Base-by-base conservation (phyloP, 2,113 vertebrate genomes). In the Emberiza fucata region DNA sequence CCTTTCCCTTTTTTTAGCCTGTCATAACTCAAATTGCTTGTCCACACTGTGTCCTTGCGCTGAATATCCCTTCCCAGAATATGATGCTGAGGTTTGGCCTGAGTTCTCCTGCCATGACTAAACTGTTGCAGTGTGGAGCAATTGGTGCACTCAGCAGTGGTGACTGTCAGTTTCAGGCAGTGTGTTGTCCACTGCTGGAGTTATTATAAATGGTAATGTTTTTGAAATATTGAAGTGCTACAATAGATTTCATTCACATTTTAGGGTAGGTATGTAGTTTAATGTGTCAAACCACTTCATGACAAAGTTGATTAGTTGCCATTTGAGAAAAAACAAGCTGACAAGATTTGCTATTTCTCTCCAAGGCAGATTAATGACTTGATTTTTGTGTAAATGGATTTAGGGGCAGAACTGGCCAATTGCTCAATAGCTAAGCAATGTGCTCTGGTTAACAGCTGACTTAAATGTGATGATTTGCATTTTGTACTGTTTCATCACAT, bases 341-440 rank as follows among this genome's bases (percentile, higher is more conserved):
- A 54, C 21, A 80, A 81, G 83, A 76, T 22, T 85, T 66, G 12
- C 35, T 70, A 6, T 84, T 96, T 91, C 40, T 72, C 20, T 92
- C 17, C 57, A 94, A 77, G 56, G 25, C 81, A 66, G 29, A 17
- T 82, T 90, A 98, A 97, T 97, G 94, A 97, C 96, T 97, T 60
- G 47, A 59, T 96, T 95, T 98, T 98, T 98, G 92, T 96, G 92
- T 96, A 97, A 97, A 98, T 98, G 91, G 90, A 95, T 97, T 94
- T 86, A 98, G 97, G 97, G 95, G 92, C 91, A 95, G 98, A 97
- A 95, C 96, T 95, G 96, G 87, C 95, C 92, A 97, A 98, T 97
- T 98, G 96, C 90, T 90, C 59, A 72, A 93, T 96, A 94, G 65
- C 81, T 97, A 95, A 88, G 37, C 42, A 29, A 88, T 92, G 95